A percentile compares a stretch with the other conserved stretches of the same genome.
phyloP scores from a whole-genome alignment of 2,888 invertebrate species.

The Sinopyrophorus schimmeli region DNA sequence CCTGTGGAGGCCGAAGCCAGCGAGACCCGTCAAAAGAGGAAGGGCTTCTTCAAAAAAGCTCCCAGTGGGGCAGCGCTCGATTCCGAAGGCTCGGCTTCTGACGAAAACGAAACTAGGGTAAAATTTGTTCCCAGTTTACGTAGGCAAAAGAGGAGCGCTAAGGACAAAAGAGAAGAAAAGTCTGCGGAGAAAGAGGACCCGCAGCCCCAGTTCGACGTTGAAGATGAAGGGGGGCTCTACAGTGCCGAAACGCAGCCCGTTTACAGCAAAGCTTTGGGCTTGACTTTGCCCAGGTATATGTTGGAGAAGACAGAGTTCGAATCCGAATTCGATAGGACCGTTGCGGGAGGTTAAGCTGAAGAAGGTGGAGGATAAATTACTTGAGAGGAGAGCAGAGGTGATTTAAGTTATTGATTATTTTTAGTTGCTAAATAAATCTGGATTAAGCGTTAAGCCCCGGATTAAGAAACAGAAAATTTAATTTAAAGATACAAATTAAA shows the following conservation, averaged over 20 bases:
- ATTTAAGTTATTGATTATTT: constrained; percentile 9
- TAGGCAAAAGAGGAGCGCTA: constrained; percentile 1
- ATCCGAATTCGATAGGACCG: constrained; percentile 63
- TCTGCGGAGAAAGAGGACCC: constrained; percentile 38
- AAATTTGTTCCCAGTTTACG: constrained; percentile 14
- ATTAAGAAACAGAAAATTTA: neutral
- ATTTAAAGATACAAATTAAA: constrained; percentile 2
- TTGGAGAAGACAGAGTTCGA: constrained; percentile 69
- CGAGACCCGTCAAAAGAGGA: constrained; percentile 45
- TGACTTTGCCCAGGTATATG: constrained; percentile 71
- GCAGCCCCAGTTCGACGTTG: constrained; percentile 57
- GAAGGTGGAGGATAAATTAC: neutral
- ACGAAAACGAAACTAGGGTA: constrained; percentile 26
- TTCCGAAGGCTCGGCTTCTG: constrained; percentile 28
- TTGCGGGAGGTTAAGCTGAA: constrained; percentile 36
- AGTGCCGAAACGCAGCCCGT: constrained; percentile 69
- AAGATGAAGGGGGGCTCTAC: constrained; percentile 63
- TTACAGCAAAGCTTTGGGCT: constrained; percentile 66
- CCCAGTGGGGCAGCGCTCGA: constrained; percentile 22
- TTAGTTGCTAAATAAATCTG: too few relatives aligned
- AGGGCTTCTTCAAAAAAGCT: constrained; percentile 16
- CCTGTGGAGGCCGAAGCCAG: constrained; percentile 45
- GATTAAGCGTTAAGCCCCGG: too few relatives aligned
- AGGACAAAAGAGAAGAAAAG: constrained; percentile 6
- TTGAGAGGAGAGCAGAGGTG: constrained; percentile 2